A percentile compares a stretch with the other conserved stretches of the same genome.
phyloP scores from a whole-genome alignment of 2,888 invertebrate genomes.

The Xestia xanthographa region DNA sequence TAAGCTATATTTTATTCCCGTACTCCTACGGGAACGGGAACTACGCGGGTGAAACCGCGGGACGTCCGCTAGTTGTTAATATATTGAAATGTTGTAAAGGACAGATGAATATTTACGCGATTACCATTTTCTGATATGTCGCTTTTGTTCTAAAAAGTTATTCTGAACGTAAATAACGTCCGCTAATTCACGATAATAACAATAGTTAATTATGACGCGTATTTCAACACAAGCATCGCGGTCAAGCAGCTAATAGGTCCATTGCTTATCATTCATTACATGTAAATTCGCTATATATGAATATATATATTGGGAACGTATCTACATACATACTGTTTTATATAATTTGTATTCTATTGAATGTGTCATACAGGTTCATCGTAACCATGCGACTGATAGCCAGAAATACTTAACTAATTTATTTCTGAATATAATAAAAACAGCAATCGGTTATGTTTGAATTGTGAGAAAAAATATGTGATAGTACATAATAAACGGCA shows the following conservation, averaged over 20 bases:
- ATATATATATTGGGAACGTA: conserved; percentile 9
- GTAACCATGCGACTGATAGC: conserved; percentile 27
- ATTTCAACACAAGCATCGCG: conserved; percentile 31
- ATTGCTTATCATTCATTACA: conserved; percentile 44
- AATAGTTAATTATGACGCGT: conserved; percentile 32
- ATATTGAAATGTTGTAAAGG: not conserved
- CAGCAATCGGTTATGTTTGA: not conserved
- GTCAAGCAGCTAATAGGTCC: conserved; percentile 27
- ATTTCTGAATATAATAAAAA: not conserved
- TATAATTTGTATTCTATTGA: conserved; percentile 19
- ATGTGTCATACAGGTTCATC: conserved; percentile 36
- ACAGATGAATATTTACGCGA: not conserved
- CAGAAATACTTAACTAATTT: conserved; percentile 8
- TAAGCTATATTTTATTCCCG: too few relatives aligned
- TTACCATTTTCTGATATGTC: not conserved
- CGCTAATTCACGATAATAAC: conserved; percentile 17
- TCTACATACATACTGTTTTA: not conserved
- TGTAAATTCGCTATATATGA: not conserved
- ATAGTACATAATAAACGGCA: not conserved
- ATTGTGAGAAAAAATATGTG: not conserved
- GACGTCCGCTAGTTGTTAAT: not conserved
- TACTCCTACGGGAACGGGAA: too few relatives aligned
- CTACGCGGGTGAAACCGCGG: too few relatives aligned
- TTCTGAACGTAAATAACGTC: not conserved
- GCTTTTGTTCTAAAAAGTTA: not conserved